Percentiles rank a stretch among this genome's conserved stretches.
Conservation (phyloP, 2,888 invertebrate genomes). For the Boloria selene region DNA sequence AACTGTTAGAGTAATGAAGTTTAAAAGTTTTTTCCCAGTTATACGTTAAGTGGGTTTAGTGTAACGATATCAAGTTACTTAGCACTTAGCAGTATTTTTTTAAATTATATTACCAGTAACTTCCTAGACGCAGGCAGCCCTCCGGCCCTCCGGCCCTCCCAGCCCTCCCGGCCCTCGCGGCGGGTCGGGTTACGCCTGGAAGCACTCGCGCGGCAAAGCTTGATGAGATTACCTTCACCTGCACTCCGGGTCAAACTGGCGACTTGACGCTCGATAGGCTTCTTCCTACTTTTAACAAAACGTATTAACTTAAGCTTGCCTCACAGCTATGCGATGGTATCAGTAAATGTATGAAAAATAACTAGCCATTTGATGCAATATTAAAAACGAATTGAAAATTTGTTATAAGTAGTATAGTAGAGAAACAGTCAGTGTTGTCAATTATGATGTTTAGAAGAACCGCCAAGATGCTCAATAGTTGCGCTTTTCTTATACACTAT, state of each 20-base stretch:
- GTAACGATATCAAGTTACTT: constrained; percentile 3
- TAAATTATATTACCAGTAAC: constrained; percentile 8
- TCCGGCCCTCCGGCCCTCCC: too few species aligned
- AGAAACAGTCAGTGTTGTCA: too few species aligned
- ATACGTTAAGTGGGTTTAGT: too few species aligned
- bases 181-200: constrained; percentile 8
- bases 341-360: too few species aligned
- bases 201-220: constrained; percentile 26
- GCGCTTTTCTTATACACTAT: too few species aligned
- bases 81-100: constrained; percentile 5
- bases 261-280: constrained; percentile 7
- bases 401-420: too few species aligned
- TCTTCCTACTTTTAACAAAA: background rate
- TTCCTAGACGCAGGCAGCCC: constrained; percentile 5
- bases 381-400: too few species aligned
- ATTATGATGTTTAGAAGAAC: too few species aligned
- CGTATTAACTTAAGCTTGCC: background rate
- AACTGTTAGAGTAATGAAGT: too few species aligned
- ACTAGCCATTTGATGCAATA: too few species aligned
- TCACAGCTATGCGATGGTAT: background rate
- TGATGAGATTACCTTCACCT: constrained; percentile 23
- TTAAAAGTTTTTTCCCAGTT: too few species aligned
- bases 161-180: background rate
- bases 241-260: background rate
- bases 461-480: too few species aligned